Evolutionary conservation across 2,113 vertebrate genomes (phyloP).

Genomic region (Pseudopodoces humilis): DNA sequence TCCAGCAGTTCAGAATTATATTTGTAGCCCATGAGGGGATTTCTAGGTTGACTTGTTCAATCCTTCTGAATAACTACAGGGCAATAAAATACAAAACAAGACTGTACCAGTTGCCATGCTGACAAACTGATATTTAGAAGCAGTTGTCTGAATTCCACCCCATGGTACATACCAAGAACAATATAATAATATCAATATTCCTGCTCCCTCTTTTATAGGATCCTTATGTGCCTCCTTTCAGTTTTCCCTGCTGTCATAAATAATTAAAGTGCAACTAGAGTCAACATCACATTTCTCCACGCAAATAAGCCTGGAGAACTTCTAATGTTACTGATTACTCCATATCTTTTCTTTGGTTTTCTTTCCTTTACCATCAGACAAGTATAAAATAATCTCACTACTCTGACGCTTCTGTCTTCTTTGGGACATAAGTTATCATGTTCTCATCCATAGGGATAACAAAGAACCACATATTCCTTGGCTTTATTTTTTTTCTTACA

Average conservation of each 20-base stretch:
- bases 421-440: not conserved
- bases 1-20: not conserved
- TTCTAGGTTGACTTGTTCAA: not conserved
- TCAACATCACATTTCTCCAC: not conserved
- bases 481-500: fast-evolving
- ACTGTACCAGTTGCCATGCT: not conserved
- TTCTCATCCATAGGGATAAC: not conserved
- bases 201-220: not conserved
- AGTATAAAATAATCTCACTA: not conserved
- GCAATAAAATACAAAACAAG: not conserved
- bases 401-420: not conserved
- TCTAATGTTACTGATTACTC: not conserved
- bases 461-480: not conserved
- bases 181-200: not conserved
- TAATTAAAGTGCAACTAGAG: not conserved
- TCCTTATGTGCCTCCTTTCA: not conserved
- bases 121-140: not conserved
- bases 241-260: not conserved
- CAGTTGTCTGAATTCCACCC: not conserved
- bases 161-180: not conserved
- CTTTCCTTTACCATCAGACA: not conserved
- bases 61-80: not conserved
- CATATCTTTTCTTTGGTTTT: not conserved
- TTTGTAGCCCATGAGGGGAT: not conserved
- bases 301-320: not conserved